Percentiles rank a stretch among this genome's conserved stretches.
These are phyloP conservation scores for Nasonia oneida DNA, from an alignment of 2,888 invertebrate species.

Conservation along the genomic window DNA sequence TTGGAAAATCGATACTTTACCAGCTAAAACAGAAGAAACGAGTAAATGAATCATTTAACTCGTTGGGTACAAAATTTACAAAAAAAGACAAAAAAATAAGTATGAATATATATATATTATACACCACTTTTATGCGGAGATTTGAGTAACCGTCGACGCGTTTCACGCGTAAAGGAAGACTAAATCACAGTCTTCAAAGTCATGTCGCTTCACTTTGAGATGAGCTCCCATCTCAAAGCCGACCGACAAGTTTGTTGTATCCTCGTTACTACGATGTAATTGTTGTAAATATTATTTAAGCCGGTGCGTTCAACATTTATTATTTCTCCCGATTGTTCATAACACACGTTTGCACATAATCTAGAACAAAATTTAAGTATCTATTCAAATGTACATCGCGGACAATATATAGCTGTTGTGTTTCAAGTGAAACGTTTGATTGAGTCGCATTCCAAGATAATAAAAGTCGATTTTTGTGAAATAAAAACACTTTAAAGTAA, in stretches of 20 bases:
- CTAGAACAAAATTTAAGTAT: constrained; percentile 33
- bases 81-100: constrained; percentile 25
- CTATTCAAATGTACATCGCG: constrained; percentile 22
- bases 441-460: constrained; percentile 54
- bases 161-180: constrained; percentile 46
- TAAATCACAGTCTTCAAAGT: constrained; percentile 39
- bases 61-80: constrained; percentile 15
- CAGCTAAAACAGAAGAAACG: constrained; percentile 3
- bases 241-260: constrained; percentile 57
- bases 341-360: constrained; percentile 26
- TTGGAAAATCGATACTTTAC: constrained; percentile 39
- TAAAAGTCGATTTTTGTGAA: constrained; percentile 34
- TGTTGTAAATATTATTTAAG: constrained; percentile 66
- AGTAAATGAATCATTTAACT: constrained; percentile 54
- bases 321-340: constrained; percentile 41
- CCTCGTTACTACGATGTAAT: constrained; percentile 51
- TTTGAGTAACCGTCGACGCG: constrained; percentile 40
- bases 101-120: constrained; percentile 21
- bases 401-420: constrained; percentile 39
- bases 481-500: constrained; percentile 52
- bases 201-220: constrained; percentile 61
- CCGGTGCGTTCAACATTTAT: constrained; percentile 48
- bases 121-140: constrained; percentile 1
- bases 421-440: constrained; percentile 46
- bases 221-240: constrained; percentile 58